Evolutionary conservation across 2,888 invertebrate genomes (phyloP), one percentile per base, ranked within the genome.

Genomic region (Phortica okadai): DNA sequence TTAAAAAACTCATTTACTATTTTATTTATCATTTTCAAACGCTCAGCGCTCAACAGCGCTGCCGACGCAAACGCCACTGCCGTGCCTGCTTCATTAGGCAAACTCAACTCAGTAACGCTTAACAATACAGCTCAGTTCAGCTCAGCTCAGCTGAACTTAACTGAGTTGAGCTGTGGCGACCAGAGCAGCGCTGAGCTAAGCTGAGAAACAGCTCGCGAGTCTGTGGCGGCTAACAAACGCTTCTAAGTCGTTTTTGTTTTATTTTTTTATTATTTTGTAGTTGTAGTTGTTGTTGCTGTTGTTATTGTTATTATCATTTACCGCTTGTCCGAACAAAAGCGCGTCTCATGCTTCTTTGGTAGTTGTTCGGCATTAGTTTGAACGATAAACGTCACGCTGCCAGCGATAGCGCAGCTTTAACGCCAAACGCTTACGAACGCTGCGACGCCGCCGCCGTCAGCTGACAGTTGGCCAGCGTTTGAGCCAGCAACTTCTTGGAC

Each of bases 401-500:
- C 82, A 75, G 75, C 74, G 59, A 70, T 74, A 76, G 69, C 79
- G 66, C 66, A 66, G 5, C 25, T 66, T 21, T 66, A 6, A 8
- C 33, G 33, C 41, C 41, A 66, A 10, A 7, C 11, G 21, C 25
- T 33, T 33, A 8, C 14, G 58, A 42, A 58, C 59, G 54, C 33
- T 33, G 41, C 72, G 72, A 33, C 77, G 81, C 79, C 75, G 82
- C 78, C 75, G 56, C 10, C 73, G n/a, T 78, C 72, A 73, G 76
- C 76, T 73, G 75, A 59, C 75, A 45, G 74, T 69, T 74, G 82
- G 90, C 83, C 8, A 62, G 62, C 25, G 21, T 11, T n/a, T 14
- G 81, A 85, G 80, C 84, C 90, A 90, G 87, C 89, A 88, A 90
- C 90, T 90, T 90, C 89, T 90, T 90, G 88, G 89, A 90, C 90